phyloP scores from a whole-genome alignment of 1,140 invertebrate species.

The Pollicipes pollicipes region DNA sequence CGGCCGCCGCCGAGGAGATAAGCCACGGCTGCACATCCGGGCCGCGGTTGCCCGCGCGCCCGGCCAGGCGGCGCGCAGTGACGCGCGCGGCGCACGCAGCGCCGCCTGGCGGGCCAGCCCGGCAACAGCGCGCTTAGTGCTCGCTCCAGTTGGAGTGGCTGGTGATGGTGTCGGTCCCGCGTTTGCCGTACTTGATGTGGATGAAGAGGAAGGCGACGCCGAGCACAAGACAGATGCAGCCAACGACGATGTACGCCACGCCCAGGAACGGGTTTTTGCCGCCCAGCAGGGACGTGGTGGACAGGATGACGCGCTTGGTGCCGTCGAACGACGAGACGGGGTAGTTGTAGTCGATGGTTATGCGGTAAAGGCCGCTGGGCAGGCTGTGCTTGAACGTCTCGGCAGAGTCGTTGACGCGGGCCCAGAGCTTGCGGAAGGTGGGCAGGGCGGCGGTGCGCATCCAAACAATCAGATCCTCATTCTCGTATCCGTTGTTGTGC shows the following conservation, averaged over 20 bases:
- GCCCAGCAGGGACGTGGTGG: constrained; percentile 86
- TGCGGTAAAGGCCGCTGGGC: constrained; percentile 50
- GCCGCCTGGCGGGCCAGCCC: too few relatives aligned
- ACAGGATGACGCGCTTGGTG: constrained; percentile 81
- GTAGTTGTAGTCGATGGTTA: constrained; percentile 66
- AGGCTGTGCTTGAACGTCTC: constrained; percentile 41
- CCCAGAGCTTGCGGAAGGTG: constrained; percentile 34
- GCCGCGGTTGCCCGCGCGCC: too few relatives aligned
- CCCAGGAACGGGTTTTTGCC: constrained; percentile 98
- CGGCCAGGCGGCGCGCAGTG: too few relatives aligned
- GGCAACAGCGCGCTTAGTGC: not conserved
- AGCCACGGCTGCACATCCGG: too few relatives aligned
- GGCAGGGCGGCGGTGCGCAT: constrained; percentile 39
- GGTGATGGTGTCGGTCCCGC: constrained; percentile 8
- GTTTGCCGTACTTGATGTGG: constrained; percentile 42
- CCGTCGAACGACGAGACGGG: constrained; percentile 78
- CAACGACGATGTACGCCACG: constrained; percentile 93
- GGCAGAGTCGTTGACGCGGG: constrained; percentile 20
- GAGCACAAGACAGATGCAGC: constrained; percentile 75
- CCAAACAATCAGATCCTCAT: constrained; percentile 40
- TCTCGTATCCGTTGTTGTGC: constrained; percentile 34
- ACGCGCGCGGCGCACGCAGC: too few relatives aligned
- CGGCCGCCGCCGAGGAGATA: too few relatives aligned
- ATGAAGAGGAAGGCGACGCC: constrained; percentile 86
- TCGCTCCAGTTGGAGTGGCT: not conserved